Evolutionary conservation across 2,113 vertebrate species (phyloP).

Genomic region (Cervus canadensis): DNA sequence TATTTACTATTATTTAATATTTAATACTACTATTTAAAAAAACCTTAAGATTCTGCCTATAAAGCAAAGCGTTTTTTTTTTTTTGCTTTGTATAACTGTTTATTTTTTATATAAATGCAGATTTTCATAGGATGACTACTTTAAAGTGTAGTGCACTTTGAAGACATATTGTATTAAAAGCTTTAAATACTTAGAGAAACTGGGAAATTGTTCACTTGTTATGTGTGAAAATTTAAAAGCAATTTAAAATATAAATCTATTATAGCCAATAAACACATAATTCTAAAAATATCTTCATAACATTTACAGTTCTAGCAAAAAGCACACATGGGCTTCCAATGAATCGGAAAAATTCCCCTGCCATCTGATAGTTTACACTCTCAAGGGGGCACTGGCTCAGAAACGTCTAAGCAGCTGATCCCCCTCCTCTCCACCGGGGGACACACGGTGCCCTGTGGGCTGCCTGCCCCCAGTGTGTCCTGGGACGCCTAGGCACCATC

Average conservation of each 20-base stretch:
- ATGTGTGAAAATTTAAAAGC: slow-evolving; percentile 6
- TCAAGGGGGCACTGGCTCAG: neutral
- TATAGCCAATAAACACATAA: neutral
- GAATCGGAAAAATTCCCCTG: neutral
- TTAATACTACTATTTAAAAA: neutral
- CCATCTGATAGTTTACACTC: neutral
- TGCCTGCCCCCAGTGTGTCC: fast-evolving
- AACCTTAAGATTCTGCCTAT: neutral
- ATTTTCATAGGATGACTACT: neutral
- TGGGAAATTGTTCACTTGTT: neutral
- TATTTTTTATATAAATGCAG: neutral
- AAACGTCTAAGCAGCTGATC: neutral
- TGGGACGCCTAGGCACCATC: too few species aligned
- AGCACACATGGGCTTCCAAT: neutral
- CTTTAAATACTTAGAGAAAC: neutral
- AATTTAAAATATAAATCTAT: neutral
- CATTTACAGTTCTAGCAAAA: neutral
- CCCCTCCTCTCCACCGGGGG: too few species aligned
- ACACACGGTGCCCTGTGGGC: fast-evolving
- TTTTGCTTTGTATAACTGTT: neutral
- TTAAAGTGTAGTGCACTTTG: neutral
- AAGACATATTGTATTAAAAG: neutral
- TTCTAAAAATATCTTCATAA: neutral
- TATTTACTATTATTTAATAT: too few species aligned
- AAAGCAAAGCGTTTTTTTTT: neutral